phyloP scores from a whole-genome alignment of 1,140 invertebrate genomes.

The Zaprionus ornatus region DNA sequence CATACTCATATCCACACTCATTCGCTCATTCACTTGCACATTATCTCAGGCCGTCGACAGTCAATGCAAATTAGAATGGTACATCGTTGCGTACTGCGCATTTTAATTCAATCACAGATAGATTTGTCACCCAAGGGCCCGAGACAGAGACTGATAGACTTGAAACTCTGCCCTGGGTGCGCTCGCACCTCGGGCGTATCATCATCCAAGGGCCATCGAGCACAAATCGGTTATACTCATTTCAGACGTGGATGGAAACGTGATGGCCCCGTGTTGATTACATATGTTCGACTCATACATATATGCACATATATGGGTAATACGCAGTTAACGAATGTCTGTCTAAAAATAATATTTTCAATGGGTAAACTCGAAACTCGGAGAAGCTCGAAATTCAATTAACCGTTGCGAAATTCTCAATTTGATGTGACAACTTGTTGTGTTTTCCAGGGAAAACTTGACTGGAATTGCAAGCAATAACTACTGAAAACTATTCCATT shows the following conservation, averaged over 20 bases:
- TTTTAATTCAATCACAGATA: conserved; percentile 19
- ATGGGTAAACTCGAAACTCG: conserved; percentile 1
- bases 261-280: conserved; percentile 28
- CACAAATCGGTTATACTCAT: conserved; percentile 18
- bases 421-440: background rate
- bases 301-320: conserved; percentile 16
- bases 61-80: conserved; percentile 31
- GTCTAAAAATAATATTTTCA: conserved; percentile 13
- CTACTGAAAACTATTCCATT: background rate
- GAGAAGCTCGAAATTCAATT: conserved; percentile 3
- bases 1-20: background rate
- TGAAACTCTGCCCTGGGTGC: conserved; percentile 27
- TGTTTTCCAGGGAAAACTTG: background rate
- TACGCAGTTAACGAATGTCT: conserved; percentile 47
- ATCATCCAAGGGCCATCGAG: conserved; percentile 27
- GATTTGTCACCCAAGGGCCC: conserved; percentile 4
- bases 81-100: conserved; percentile 53
- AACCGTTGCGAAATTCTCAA: background rate
- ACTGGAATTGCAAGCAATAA: background rate
- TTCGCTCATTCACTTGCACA: conserved; percentile 17
- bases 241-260: conserved; percentile 13
- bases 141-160: conserved; percentile 2
- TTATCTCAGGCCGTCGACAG: conserved; percentile 24
- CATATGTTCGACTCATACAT: background rate
- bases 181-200: conserved; percentile 25